Evolutionary conservation across 2,797 vertebrate genomes (phyloP).

Genomic region (Pseudocheirus occidentalis): DNA sequence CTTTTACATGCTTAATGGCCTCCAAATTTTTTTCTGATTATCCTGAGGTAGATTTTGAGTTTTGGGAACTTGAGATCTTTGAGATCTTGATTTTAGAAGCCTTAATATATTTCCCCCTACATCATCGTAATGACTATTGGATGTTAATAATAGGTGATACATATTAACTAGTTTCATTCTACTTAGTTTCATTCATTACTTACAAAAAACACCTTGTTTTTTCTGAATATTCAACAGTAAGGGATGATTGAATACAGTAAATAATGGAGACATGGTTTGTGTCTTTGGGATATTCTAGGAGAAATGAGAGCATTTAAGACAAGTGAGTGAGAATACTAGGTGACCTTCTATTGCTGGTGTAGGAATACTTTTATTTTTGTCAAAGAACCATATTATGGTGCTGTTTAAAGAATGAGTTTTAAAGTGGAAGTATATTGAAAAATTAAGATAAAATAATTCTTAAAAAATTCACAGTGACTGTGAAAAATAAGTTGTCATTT

Average conservation of each 20-base stretch:
- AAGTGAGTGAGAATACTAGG: conserved; percentile 12
- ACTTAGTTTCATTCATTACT: too few relatives aligned
- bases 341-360: background rate
- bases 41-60: background rate
- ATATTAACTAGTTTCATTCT: background rate
- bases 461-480: background rate
- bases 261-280: background rate
- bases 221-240: background rate
- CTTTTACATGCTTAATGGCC: background rate
- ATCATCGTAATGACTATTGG: conserved; percentile 1
- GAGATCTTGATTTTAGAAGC: background rate
- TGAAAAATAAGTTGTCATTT: background rate
- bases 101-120: background rate
- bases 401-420: background rate
- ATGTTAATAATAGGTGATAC: background rate
- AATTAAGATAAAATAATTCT: background rate
- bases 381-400: background rate
- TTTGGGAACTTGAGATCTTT: too few relatives aligned
- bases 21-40: background rate
- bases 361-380: conserved; percentile 26
- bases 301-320: background rate
- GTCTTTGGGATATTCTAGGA: conserved; percentile 32
- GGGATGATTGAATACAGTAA: conserved; percentile 18
- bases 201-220: conserved; percentile 12
- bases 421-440: background rate